A percentile compares a stretch with the other conserved stretches of the same genome.
phyloP scores from a whole-genome alignment of 2,888 invertebrate genomes.

The Mesoligia furuncula region DNA sequence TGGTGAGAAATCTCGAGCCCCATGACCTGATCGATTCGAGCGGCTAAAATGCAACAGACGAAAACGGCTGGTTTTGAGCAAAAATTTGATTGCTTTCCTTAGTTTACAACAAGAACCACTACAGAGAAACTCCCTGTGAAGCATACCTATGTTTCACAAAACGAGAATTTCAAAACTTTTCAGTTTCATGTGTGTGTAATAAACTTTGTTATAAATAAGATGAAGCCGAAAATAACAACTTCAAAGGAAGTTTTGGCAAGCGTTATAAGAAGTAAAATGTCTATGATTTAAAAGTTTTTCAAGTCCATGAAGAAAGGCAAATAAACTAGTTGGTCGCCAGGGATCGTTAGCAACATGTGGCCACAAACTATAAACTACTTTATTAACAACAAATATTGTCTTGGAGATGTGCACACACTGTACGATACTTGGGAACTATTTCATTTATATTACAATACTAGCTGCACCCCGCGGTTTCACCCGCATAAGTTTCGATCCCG shows the following conservation, averaged over 20 bases:
- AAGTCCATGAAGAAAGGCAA: constrained; percentile 36
- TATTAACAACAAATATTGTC: constrained; percentile 17
- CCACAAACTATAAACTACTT: constrained; percentile 32
- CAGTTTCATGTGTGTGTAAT: constrained; percentile 19
- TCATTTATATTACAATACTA: background rate
- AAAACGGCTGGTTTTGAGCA: too few species aligned
- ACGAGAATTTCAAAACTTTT: background rate
- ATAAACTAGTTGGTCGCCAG: constrained; percentile 30
- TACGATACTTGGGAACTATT: constrained; percentile 1
- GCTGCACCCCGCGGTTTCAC: too few species aligned
- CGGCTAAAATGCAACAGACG: background rate
- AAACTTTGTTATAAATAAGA: constrained; percentile 31
- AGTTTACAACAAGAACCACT: background rate
- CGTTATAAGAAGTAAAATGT: constrained; percentile 30
- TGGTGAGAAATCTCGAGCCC: too few species aligned
- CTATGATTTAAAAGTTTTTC: constrained; percentile 42
- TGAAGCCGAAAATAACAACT: constrained; percentile 26
- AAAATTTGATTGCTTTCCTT: background rate
- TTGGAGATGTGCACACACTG: constrained; percentile 14
- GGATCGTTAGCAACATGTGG: constrained; percentile 44
- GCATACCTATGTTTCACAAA: constrained; percentile 21
- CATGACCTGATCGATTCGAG: too few species aligned
- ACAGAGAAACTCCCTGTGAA: background rate
- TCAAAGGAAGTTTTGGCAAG: constrained; percentile 36
- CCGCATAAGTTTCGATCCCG: too few species aligned